Base-by-base conservation (phyloP, 2,113 vertebrate genomes). In the Ranitomeya variabilis region DNA sequence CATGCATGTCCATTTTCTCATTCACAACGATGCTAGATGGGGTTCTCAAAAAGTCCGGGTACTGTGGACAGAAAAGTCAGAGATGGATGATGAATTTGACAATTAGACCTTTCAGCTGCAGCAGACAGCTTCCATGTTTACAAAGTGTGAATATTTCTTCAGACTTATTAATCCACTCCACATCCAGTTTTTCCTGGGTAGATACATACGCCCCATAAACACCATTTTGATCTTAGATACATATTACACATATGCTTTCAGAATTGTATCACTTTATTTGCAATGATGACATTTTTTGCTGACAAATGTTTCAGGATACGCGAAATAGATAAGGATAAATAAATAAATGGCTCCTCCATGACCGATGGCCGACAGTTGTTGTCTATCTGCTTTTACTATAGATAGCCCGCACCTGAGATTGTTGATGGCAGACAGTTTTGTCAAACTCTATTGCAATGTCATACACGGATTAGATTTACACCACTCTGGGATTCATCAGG, bases 401-500 rank as follows among this genome's bases (percentile, higher is more conserved):
- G 82, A 69, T 69, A 84, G 82, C 82, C 64, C 14, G 60, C 26
- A 71, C 82, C 66, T 69, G 64, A 84, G 45, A 84, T 84, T 84
- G 71, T 71, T 84, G 64, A 84, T 71, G 82, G 64, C 82, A 84
- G 82, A 84, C 64, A 69, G 45, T 18, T 69, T 69, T 69, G 82
- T 84, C 82, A 84, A 71, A 71, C 19, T 84, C 45, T 84, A 84
- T 84, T 84, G 64, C 64, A 55, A 23, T 84, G 82, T 84, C 82
- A 84, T n/a, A 55, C 12, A 26, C 23, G 64, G 45, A 84, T 84
- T 84, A 71, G 82, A 84, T 84, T 84, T 84, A 84, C 66, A 15
- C 82, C 13, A 51, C 66, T 52, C 82, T 71, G 66, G 51, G 66
- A 84, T 54, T 69, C 66, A 84, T 84, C 82, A 71, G 51, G 13